Evolutionary conservation across 35 echinoderm and acorn worm genomes (phyloP).

Genomic region (Heliocidaris erythrogramma): DNA sequence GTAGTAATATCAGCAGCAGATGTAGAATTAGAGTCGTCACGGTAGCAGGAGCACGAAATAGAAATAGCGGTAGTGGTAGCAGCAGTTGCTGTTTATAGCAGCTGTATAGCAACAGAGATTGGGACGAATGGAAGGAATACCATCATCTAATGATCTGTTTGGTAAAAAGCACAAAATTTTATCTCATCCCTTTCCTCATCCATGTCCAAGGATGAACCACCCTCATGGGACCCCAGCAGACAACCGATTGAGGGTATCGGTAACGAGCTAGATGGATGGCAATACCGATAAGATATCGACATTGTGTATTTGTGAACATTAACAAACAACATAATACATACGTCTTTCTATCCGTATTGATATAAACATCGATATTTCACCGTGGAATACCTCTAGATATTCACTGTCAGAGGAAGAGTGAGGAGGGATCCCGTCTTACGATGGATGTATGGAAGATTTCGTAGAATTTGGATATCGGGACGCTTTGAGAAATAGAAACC

Average conservation of each 20-base stretch:
- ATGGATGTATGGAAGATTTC: not conserved
- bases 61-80: no score
- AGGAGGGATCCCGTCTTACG: not conserved
- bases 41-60: not conserved
- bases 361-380: conserved; percentile 34
- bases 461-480: not conserved
- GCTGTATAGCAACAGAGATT: not conserved
- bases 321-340: conserved; percentile 18
- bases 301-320: conserved; percentile 23
- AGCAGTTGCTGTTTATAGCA: no score
- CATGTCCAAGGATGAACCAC: not conserved
- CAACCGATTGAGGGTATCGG: not conserved
- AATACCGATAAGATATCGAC: not conserved
- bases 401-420: not conserved
- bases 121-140: not conserved
- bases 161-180: not conserved
- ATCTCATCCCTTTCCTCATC: not conserved
- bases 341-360: not conserved
- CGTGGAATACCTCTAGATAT: not conserved
- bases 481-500: not conserved
- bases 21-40: not conserved
- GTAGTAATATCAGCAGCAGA: not conserved
- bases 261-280: not conserved
- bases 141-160: not conserved
- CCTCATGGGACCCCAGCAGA: not conserved